Percentiles rank a stretch among this genome's conserved stretches.
Evolutionary conservation across 2,888 invertebrate species (phyloP).

Genomic region (Rotaria magnacalcarata): DNA sequence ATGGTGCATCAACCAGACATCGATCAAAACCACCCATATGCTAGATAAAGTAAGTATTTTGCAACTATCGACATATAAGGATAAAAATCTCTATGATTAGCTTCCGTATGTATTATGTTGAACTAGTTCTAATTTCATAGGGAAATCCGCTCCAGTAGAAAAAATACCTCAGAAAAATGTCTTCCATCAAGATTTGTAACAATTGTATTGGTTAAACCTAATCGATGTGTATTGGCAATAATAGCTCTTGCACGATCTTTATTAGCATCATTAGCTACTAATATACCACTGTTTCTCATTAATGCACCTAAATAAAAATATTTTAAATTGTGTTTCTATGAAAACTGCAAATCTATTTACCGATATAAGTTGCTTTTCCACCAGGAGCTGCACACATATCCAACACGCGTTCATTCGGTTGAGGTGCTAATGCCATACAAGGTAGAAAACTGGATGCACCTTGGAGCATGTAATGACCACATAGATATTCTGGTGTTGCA

Average conservation of each 20-base stretch:
- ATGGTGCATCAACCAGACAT: slow-evolving; percentile 92
- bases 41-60: slow-evolving; percentile 54
- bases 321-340: slow-evolving; percentile 19
- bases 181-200: slow-evolving; percentile 84
- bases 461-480: slow-evolving; percentile 90
- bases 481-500: slow-evolving; percentile 96
- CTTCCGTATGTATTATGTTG: too few species aligned
- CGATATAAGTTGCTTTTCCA: slow-evolving; percentile 93
- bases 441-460: slow-evolving; percentile 93
- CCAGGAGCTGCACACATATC: slow-evolving; percentile 98
- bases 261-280: slow-evolving; percentile 93
- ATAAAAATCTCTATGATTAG: too few species aligned
- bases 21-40: slow-evolving; percentile 87
- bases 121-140: too few species aligned
- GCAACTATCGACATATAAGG: neutral
- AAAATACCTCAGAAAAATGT: slow-evolving; percentile 68
- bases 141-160: neutral
- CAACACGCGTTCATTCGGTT: slow-evolving; percentile 82
- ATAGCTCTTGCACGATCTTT: slow-evolving; percentile 74
- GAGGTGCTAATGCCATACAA: slow-evolving; percentile 93
- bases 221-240: slow-evolving; percentile 88
- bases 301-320: slow-evolving; percentile 68
- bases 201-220: slow-evolving; percentile 88
- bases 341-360: slow-evolving; percentile 51
- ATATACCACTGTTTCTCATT: slow-evolving; percentile 93